Evolutionary conservation across 2,113 vertebrate species (phyloP), one percentile per base, ranked within the genome.

Genomic region (Pteruthius melanotis): DNA sequence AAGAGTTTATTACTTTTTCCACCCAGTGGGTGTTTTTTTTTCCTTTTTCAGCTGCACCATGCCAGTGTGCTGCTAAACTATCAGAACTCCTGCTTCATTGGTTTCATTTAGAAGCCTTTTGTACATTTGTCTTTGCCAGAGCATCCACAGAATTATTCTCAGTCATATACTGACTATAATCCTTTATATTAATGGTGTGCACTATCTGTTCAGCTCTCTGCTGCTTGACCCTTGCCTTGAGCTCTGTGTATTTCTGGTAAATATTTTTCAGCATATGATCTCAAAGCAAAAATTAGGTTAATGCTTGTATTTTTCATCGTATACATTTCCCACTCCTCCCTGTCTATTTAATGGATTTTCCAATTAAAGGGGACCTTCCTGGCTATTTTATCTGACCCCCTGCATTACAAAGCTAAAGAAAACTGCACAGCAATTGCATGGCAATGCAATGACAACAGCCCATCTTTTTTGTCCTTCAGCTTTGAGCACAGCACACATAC

Each of bases 321-420:
- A 74, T 83, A 71, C 63, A 57, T 92, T 97, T 95, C 65, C 83
- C 19, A 26, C 75, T 91, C 63, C 52, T 97, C n/a, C 68, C 56
- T 91, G 65, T 95, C 94, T 90, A 35, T 84, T 91, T 97, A 94
- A 97, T 95, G 91, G 82, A 93, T 94, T 97, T 94, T 94, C 84
- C 87, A 91, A 94, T 90, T 92, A 95, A 89, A 92, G 91, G 22
- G 20, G 68, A 95, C 88, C 87, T 92, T 94, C 74, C 61, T 86
- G 40, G 56, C 28, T n/a, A 44, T 92, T 90, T 95, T 89, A 33
- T 75, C 44, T 97, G 94, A 94, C 83, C 90, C 52, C 37, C 35
- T 83, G 83, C 75, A 59, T 93, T 92, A 90, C 56, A 81, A 89
- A 79, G 83, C 91, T 94, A 92, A 92, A 83, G 93, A 81, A 94